Conservation (phyloP, 1,140 invertebrate species). For the Ylistrum balloti region DNA sequence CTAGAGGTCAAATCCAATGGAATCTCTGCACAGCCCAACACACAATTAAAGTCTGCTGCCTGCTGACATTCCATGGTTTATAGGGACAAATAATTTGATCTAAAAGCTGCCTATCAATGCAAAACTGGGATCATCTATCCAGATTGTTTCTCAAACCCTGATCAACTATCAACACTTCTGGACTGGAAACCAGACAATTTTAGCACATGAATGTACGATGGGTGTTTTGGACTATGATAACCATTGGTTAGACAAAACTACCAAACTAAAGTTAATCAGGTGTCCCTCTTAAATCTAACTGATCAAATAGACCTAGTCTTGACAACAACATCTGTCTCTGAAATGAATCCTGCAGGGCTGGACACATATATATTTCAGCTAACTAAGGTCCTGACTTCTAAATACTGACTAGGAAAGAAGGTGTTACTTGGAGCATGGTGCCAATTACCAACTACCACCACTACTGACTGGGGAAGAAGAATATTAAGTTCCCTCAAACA, state of each 20-base stretch:
- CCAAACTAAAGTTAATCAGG: background rate
- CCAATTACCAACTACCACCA: no score
- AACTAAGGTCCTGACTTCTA: no score
- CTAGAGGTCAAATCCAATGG: background rate
- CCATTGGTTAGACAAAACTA: background rate
- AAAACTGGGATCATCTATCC: constrained; percentile 16
- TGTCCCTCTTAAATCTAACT: background rate
- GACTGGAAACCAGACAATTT: background rate
- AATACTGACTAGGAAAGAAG: no score
- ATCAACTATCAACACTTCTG: constrained; percentile 1
- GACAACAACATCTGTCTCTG: constrained; percentile 14
- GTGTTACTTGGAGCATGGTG: no score
- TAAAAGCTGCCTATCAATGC: background rate
- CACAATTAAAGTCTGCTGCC: constrained; percentile 7
- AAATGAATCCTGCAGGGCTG: background rate
- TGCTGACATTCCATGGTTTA: constrained; percentile 38
- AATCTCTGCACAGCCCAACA: constrained; percentile 23
- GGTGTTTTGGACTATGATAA: background rate
- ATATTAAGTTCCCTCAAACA: no score
- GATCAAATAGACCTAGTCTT: background rate
- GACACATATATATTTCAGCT: no score
- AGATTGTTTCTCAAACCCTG: background rate
- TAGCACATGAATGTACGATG: background rate
- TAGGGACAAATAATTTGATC: constrained; percentile 27
- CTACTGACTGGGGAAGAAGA: no score